A percentile compares a stretch with the other conserved stretches of the same genome.
Conservation (phyloP, 2,113 vertebrate genomes). For the Anseranas semipalmata region DNA sequence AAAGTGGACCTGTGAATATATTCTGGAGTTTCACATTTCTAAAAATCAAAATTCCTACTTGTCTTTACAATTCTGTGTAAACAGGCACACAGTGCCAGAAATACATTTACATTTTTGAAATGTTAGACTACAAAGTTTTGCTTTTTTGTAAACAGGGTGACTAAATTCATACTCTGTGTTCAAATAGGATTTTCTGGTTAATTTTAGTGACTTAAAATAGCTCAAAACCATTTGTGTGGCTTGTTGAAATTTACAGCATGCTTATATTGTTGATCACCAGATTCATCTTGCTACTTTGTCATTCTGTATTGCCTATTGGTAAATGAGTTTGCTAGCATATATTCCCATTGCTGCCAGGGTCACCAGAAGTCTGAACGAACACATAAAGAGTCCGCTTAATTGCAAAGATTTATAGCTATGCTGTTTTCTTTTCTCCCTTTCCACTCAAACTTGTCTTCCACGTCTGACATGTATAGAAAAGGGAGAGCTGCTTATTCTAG, state of each 20-base stretch:
- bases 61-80: neutral
- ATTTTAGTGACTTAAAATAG: constrained; percentile 2
- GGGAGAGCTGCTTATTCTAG: neutral
- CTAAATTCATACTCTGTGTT: neutral
- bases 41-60: neutral
- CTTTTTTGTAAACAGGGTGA: neutral
- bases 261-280: constrained; percentile 7
- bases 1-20: neutral
- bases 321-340: constrained; percentile 34
- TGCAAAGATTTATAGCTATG: constrained; percentile 52
- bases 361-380: constrained; percentile 36
- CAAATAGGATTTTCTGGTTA: neutral
- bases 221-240: neutral
- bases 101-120: neutral
- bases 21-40: neutral
- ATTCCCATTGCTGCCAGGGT: constrained; percentile 48
- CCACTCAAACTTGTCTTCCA: constrained; percentile 50
- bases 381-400: constrained; percentile 22
- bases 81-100: neutral
- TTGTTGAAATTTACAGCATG: neutral
- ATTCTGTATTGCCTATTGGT: neutral
- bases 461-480: constrained; percentile 31
- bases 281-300: constrained; percentile 1
- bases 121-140: neutral
- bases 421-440: constrained; percentile 51